Conservation (phyloP, 2,797 vertebrate species). For the Danio aesculapii region DNA sequence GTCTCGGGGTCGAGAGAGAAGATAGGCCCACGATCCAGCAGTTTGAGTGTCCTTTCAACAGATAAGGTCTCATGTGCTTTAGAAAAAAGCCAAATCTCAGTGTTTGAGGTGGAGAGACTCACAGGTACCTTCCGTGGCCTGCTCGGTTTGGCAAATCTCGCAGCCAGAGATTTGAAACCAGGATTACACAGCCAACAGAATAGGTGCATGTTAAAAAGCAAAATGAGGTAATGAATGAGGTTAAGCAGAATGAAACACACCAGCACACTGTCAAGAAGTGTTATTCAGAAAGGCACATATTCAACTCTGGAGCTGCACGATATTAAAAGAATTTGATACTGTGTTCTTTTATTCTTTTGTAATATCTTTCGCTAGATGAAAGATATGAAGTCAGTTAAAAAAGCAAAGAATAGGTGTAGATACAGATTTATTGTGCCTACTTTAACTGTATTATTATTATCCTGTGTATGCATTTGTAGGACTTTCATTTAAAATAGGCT, state of each 20-base stretch:
- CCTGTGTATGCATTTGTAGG: no score
- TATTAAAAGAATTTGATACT: background rate
- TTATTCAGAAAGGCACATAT: slow-evolving; percentile 51
- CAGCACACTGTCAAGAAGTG: slow-evolving; percentile 44
- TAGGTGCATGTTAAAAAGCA: slow-evolving; percentile 64
- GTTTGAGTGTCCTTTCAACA: slow-evolving; percentile 79
- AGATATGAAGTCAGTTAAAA: no score
- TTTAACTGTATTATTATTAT: no score
- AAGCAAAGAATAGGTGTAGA: no score
- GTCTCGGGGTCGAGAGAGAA: slow-evolving; percentile 66
- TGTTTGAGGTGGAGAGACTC: slow-evolving; percentile 33
- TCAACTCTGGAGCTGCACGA: slow-evolving; percentile 22
- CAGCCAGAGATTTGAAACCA: slow-evolving; percentile 69
- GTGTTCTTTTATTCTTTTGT: no score
- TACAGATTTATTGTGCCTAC: no score
- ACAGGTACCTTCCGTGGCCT: slow-evolving; percentile 59
- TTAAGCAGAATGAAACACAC: slow-evolving; percentile 66
- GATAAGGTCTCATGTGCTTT: slow-evolving; percentile 45
- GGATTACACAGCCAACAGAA: slow-evolving; percentile 56
- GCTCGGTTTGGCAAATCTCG: slow-evolving; percentile 70
- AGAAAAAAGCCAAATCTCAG: slow-evolving; percentile 22
- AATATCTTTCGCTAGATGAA: no score
- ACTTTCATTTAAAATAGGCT: no score
- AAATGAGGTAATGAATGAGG: slow-evolving; percentile 72
- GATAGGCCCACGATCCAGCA: slow-evolving; percentile 77